These are phyloP conservation scores for Athripsodes cinereus DNA, from an alignment of 2,888 invertebrate species.

Conservation along the genomic window DNA sequence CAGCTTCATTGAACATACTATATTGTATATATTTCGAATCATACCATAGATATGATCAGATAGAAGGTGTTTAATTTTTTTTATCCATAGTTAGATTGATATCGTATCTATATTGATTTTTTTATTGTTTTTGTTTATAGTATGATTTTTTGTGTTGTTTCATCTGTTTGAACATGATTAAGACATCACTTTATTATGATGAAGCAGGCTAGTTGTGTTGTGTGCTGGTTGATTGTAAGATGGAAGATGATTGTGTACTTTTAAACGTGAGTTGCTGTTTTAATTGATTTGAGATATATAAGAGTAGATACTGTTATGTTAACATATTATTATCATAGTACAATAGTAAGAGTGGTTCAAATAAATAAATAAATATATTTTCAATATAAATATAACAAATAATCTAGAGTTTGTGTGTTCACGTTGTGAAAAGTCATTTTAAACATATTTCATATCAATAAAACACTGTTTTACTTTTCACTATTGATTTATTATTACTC, in stretches of 20 bases:
- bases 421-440: no score
- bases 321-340: no score
- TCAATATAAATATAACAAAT: no score
- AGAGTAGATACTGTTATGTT: no score
- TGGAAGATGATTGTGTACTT: background rate
- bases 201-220: background rate
- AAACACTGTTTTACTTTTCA: no score
- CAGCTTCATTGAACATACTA: background rate
- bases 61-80: background rate
- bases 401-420: no score
- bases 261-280: no score
- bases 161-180: constrained; percentile 14
- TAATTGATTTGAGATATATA: no score
- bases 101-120: background rate
- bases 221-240: background rate
- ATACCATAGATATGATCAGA: background rate
- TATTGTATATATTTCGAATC: background rate
- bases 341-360: no score
- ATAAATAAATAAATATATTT: no score
- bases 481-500: no score
- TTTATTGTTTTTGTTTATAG: background rate
- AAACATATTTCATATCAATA: no score
- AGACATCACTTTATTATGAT: constrained; percentile 4
- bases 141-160: background rate
- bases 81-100: background rate